Percentiles rank a stretch among this genome's conserved stretches.
phyloP scores from a whole-genome alignment of 2,113 vertebrate species.

The Grus americana region DNA sequence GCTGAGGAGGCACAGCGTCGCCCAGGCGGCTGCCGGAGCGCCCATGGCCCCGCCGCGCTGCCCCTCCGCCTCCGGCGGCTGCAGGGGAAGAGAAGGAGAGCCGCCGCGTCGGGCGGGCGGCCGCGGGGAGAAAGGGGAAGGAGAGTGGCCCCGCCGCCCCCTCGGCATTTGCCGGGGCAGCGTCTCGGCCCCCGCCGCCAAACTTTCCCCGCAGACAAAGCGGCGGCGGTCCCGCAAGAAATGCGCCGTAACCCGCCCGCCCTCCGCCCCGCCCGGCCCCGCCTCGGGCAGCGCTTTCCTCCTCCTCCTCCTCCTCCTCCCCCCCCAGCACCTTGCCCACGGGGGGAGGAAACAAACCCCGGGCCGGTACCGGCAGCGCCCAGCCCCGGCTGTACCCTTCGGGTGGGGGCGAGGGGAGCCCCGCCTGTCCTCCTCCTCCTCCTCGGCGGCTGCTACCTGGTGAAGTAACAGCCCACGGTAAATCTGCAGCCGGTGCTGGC shows the following conservation, averaged over 20 bases:
- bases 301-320: neutral
- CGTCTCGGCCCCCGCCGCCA: neutral
- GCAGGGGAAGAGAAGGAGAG: neutral
- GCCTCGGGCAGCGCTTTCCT: neutral
- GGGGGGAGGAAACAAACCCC: no score
- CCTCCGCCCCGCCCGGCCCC: neutral
- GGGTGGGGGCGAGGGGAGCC: neutral
- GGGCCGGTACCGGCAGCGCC: neutral
- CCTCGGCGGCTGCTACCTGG: neutral
- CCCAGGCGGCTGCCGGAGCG: neutral
- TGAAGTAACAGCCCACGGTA: neutral
- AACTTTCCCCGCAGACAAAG: slow-evolving; percentile 44
- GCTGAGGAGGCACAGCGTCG: neutral
- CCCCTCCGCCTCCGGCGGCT: neutral
- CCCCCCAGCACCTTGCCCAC: neutral
- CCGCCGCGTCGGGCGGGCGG: neutral
- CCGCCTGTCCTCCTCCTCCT: neutral
- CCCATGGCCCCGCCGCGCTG: neutral
- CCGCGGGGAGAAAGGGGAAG: no score
- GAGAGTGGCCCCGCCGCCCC: neutral
- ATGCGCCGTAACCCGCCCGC: neutral
- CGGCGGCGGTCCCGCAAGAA: neutral
- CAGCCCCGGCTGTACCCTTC: no score
- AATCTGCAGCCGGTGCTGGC: neutral
- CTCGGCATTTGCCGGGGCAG: slow-evolving; percentile 1